These are phyloP conservation scores for Paedocypris sp. DNA, from an alignment of 2,113 vertebrate genomes.

Conservation along the genomic window DNA sequence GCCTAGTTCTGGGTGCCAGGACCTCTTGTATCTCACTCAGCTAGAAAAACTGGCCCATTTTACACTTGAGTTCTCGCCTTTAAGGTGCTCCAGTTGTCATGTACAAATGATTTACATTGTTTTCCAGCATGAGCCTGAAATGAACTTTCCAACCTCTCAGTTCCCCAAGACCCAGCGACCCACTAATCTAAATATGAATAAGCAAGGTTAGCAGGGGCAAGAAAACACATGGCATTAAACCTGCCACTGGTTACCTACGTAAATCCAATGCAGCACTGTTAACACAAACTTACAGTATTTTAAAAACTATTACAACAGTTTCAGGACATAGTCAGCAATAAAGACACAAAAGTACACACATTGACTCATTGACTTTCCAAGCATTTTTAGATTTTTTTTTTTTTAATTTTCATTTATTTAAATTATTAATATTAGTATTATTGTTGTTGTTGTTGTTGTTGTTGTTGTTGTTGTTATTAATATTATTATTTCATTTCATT, in stretches of 20 bases:
- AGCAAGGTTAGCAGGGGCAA: constrained; percentile 1
- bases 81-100: constrained; percentile 50
- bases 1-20: constrained; percentile 49
- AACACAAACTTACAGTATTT: no score
- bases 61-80: constrained; percentile 12
- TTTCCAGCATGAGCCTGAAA: not conserved
- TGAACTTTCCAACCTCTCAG: not conserved
- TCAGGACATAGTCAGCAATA: no score
- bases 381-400: no score
- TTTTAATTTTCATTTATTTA: no score
- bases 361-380: no score
- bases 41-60: constrained; percentile 50
- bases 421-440: no score
- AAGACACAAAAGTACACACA: no score
- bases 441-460: no score
- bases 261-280: no score
- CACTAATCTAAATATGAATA: constrained; percentile 11
- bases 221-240: constrained; percentile 6
- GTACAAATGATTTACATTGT: constrained; percentile 37
- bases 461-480: no score
- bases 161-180: constrained; percentile 6
- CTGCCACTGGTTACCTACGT: constrained; percentile 5
- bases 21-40: constrained; percentile 43
- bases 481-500: no score
- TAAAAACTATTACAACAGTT: no score